These are phyloP conservation scores for Euzetes globulus DNA, from an alignment of 2,888 invertebrate species.

Conservation along the genomic window DNA sequence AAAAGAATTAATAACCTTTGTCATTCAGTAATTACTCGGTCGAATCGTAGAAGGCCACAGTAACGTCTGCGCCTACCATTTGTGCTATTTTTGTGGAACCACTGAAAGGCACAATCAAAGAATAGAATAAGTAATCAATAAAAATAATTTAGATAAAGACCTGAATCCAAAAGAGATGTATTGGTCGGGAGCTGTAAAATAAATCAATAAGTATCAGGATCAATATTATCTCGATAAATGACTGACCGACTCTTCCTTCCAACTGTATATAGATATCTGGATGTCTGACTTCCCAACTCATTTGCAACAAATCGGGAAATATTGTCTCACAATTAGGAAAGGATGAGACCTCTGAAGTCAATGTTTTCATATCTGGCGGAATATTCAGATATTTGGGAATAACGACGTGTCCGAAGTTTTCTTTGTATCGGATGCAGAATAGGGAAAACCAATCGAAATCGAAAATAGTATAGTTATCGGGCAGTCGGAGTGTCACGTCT, in stretches of 20 bases:
- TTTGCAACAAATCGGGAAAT: slow-evolving; percentile 70
- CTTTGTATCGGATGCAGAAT: slow-evolving; percentile 81
- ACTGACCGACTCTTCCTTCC: slow-evolving; percentile 63
- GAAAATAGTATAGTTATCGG: slow-evolving; percentile 72
- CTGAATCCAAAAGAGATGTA: slow-evolving; percentile 50
- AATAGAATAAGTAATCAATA: no score
- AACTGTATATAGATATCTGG: slow-evolving; percentile 66
- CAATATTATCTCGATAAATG: neutral
- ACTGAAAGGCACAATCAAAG: slow-evolving; percentile 64
- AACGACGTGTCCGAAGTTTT: slow-evolving; percentile 82
- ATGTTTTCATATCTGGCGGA: slow-evolving; percentile 60
- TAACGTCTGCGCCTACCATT: slow-evolving; percentile 75
- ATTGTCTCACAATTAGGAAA: slow-evolving; percentile 74
- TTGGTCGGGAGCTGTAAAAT: slow-evolving; percentile 46
- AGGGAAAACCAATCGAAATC: slow-evolving; percentile 86
- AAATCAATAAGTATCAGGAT: neutral
- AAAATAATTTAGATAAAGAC: slow-evolving; percentile 21
- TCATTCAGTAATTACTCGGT: slow-evolving; percentile 48
- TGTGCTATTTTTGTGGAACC: slow-evolving; percentile 56
- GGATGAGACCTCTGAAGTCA: neutral
- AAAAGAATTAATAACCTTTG: slow-evolving; percentile 42
- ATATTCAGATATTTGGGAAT: slow-evolving; percentile 81
- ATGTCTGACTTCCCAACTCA: slow-evolving; percentile 74
- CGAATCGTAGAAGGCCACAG: slow-evolving; percentile 66
- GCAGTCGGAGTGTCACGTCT: slow-evolving; percentile 81